Evolutionary conservation across 2,797 vertebrate species (phyloP), one percentile per base, ranked within the genome.

Genomic region (Bradypus variegatus): DNA sequence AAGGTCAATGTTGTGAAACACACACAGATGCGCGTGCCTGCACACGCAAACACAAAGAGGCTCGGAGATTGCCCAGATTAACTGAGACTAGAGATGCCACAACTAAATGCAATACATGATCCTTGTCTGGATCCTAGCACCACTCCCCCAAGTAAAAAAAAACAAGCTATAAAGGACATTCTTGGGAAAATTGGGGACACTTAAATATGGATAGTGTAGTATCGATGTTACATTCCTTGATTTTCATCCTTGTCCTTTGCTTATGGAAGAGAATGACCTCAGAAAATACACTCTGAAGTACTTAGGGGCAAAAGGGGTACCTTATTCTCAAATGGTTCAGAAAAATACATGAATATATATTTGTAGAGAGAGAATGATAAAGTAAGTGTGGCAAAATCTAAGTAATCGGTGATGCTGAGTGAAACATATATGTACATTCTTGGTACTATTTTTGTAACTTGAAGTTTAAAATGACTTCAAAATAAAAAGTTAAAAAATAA

Each of bases 1-100:
- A 89, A 89, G 86, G 19, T 89, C 87, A 38, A 5, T 18, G 18
- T 92, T 94, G 69, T 75, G 86, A 93, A 95, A 93, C 67, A 36
- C 67, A n/a, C 65, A 69, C 14, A 69, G 15, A 69, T 27, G 29
- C 62, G 29, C 27, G 11, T 31, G 29, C 13, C 10, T 31, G 29
- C 62, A 64, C 70, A 41, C 36, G 58, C 8, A 13, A 29, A 77
- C 4, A 38, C 31, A 78, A 38, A 45, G 13, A 38, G 25, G 29
- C 23, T n/a, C 15, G 53, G 87, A 19, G 53, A 55, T 27, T 36
- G 21, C 38, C 58, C 55, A 62, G 13, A 41, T 75, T 67, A 78
- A 80, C 58, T 67, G 83, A 80, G 15, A 62, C 41, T 29, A 13
- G 55, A 84, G 8, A 78, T 6, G 14, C 31, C 50, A 55, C 29